Percentiles rank a stretch among this genome's conserved stretches.
These are phyloP conservation scores for Sebastes trivittatus DNA, from an alignment of 2,797 vertebrate genomes.

Conservation along the genomic window DNA sequence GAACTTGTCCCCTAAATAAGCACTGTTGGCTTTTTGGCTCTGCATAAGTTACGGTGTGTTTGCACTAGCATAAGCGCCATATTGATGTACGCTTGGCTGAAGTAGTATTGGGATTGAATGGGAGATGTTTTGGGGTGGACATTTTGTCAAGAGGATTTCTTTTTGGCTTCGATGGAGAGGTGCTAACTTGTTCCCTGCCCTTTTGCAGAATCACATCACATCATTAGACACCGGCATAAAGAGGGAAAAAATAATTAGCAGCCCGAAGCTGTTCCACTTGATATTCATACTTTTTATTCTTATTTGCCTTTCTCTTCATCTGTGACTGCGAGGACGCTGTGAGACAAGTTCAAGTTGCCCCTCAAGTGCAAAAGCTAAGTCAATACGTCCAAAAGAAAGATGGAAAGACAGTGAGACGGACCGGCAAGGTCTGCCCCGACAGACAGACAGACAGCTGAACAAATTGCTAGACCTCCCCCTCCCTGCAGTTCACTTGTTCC, in stretches of 20 bases:
- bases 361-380: constrained; percentile 44
- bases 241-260: not conserved
- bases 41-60: constrained; percentile 71
- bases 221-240: not conserved
- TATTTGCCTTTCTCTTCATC: constrained; percentile 28
- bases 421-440: constrained; percentile 41
- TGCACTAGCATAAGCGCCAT: constrained; percentile 67
- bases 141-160: constrained; percentile 58
- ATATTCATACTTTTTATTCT: not conserved
- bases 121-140: constrained; percentile 52
- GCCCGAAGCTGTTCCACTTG: not conserved
- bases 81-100: constrained; percentile 67
- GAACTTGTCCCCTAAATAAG: constrained; percentile 70
- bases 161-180: constrained; percentile 4
- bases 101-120: constrained; percentile 52
- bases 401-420: constrained; percentile 43
- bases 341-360: constrained; percentile 40
- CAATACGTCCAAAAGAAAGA: constrained; percentile 49
- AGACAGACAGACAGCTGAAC: constrained; percentile 77
- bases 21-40: constrained; percentile 77
- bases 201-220: constrained; percentile 8
- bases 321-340: constrained; percentile 3
- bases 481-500: constrained; percentile 75
- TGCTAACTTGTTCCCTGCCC: not conserved
- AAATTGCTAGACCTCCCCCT: constrained; percentile 79